These are phyloP conservation scores for Apamea crenata DNA, from an alignment of 2,888 invertebrate species.

Conservation along the genomic window DNA sequence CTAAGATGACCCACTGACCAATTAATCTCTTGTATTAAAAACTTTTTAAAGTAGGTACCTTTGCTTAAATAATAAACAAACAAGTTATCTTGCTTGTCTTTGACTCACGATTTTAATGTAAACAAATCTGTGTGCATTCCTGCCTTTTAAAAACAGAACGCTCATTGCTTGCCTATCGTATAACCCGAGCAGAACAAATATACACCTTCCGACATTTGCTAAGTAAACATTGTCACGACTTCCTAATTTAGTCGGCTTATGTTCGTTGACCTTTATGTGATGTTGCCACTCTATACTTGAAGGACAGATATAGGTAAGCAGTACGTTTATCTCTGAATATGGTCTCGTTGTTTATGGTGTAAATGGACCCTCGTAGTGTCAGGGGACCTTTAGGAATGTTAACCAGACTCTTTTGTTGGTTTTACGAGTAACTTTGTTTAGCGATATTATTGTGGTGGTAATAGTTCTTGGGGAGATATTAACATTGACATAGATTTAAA, in stretches of 20 bases:
- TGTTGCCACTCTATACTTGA: conserved; percentile 63
- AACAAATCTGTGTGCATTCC: conserved; percentile 67
- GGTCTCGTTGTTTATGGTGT: conserved; percentile 49
- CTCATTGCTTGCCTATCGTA: conserved; percentile 69
- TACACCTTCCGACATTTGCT: neutral
- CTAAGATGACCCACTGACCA: too few species aligned
- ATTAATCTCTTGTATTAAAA: conserved; percentile 32
- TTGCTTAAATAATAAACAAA: conserved; percentile 55
- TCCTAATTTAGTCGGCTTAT: conserved; percentile 69
- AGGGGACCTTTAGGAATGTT: conserved; percentile 38
- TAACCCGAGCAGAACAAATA: conserved; percentile 69
- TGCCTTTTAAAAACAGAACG: conserved; percentile 61
- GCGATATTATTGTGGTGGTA: neutral
- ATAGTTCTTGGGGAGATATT: neutral
- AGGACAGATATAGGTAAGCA: conserved; percentile 64
- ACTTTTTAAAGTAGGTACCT: conserved; percentile 34
- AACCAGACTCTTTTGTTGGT: conserved; percentile 35
- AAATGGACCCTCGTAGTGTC: conserved; percentile 32
- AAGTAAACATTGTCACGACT: conserved; percentile 39
- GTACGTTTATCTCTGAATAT: conserved; percentile 58
- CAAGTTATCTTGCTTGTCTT: conserved; percentile 57
- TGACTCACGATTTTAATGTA: conserved; percentile 59
- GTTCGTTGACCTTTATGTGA: conserved; percentile 79
- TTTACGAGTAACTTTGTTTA: conserved; percentile 12
- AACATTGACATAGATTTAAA: neutral